Evolutionary conservation across 2,888 invertebrate genomes (phyloP), one percentile per base, ranked within the genome.

Genomic region (Suillia variegata): DNA sequence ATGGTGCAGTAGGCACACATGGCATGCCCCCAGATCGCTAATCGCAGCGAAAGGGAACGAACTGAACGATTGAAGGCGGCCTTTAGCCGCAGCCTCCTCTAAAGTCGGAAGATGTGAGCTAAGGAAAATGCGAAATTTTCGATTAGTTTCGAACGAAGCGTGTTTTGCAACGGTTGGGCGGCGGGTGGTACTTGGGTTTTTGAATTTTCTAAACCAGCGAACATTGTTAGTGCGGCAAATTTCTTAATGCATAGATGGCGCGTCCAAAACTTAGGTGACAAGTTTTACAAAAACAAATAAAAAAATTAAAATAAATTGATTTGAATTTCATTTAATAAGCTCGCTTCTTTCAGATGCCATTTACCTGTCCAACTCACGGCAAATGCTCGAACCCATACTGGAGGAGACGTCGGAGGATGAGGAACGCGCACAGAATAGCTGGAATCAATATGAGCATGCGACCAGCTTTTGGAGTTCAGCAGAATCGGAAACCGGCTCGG

Each of bases 391-490:
- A 82, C 93, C 94, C 22, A 94, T 94, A 79, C 86, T 92, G 74
- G 94, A 94, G 82, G 94, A 94, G 82, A 93, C 93, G 17, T 92
- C 92, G 69, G 93, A 94, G 83, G 93, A 94, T 68, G 82, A 82
- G 68, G 82, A 82, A 61, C 76, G 71, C 50, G 71, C 72, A 20
- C 75, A 76, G 38, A 75, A 75, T 61, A 77, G 76, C 33, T 81
- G 80, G 80, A 75, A 73, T 48, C 76, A 76, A 42, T 76, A 73
- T 54, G 80, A 80, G 26, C 74, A 75, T 34, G 56, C 68, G 49
- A 70, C 73, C 4, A 68, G 67, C 54, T 69, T 75, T 54, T 82
- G 80, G 80, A 85, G 85, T 52, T 85, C 85, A 6, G 91, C 85
- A 2, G 92, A 92, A 82, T 92, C 92, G 45, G 93, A 93, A 77